A percentile compares a stretch with the other conserved stretches of the same genome.
phyloP scores from a whole-genome alignment of 2,797 vertebrate genomes.

The Lithobates pipiens region DNA sequence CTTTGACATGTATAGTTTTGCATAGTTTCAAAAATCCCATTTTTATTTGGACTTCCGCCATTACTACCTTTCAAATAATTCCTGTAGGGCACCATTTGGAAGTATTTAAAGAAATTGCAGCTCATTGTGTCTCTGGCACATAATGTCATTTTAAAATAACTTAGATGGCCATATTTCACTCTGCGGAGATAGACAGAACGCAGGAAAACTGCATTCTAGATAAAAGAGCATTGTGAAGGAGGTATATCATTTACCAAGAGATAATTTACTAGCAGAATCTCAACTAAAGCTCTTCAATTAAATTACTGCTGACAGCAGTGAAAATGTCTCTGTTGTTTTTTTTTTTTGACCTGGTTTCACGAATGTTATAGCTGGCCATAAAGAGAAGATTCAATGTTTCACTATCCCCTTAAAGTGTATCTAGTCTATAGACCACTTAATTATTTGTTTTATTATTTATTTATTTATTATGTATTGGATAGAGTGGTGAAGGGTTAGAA shows the following conservation, averaged over 20 bases:
- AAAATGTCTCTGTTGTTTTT: neutral
- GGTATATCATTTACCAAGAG: constrained; percentile 13
- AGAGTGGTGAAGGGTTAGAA: no score
- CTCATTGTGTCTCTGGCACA: constrained; percentile 47
- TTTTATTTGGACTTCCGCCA: constrained; percentile 49
- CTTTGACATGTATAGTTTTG: constrained; percentile 44
- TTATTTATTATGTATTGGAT: no score
- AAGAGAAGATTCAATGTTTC: no score
- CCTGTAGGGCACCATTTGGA: constrained; percentile 57
- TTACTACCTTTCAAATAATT: constrained; percentile 44
- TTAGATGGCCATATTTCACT: constrained; percentile 44
- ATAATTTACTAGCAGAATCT: constrained; percentile 26
- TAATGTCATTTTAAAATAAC: constrained; percentile 51
- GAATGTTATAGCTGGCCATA: neutral
- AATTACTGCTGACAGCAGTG: neutral
- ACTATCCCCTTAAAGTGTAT: no score
- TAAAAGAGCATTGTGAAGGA: constrained; percentile 20
- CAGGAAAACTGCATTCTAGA: constrained; percentile 4
- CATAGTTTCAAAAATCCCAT: constrained; percentile 52
- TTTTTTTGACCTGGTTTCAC: neutral
- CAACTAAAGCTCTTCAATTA: constrained; percentile 19
- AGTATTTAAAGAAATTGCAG: constrained; percentile 57
- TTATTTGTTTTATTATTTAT: no score
- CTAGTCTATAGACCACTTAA: no score
- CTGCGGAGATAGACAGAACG: constrained; percentile 17